Percentiles rank a stretch among this genome's conserved stretches.
Conservation (phyloP, 1,140 invertebrate genomes). For the Hylaeus volcanicus region DNA sequence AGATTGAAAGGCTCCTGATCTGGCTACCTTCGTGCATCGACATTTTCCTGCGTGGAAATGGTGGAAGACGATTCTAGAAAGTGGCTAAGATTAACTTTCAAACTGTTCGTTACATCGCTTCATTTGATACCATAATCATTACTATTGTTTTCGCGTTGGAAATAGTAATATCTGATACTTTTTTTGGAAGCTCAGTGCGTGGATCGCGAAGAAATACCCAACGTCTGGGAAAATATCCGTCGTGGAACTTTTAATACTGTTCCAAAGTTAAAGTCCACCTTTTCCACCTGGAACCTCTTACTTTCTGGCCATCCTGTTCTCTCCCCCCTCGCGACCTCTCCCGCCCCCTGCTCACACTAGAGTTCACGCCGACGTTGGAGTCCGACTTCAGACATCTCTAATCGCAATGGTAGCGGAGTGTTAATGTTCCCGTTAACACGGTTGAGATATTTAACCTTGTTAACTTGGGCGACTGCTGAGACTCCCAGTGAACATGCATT, state of each 20-base stretch:
- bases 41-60: too few relatives aligned
- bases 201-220: conserved; percentile 23
- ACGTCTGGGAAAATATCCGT: conserved; percentile 30
- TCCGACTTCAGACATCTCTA: conserved; percentile 75
- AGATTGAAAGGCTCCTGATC: background rate
- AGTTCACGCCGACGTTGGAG: conserved; percentile 20
- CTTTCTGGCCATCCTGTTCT: conserved; percentile 41
- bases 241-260: conserved; percentile 59
- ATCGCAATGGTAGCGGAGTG: conserved; percentile 80
- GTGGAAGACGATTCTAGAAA: too few relatives aligned
- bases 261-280: conserved; percentile 59
- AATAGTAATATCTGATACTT: background rate
- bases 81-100: too few relatives aligned
- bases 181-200: background rate
- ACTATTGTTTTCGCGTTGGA: too few relatives aligned
- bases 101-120: too few relatives aligned
- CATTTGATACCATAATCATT: too few relatives aligned
- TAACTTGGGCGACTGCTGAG: conserved; percentile 72
- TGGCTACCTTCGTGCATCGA: too few relatives aligned
- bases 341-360: conserved; percentile 17
- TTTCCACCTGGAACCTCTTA: conserved; percentile 60
- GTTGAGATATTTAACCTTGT: conserved; percentile 81
- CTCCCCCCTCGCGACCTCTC: conserved; percentile 22
- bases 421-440: conserved; percentile 81
- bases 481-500: conserved; percentile 60